Percentiles rank a stretch among this genome's conserved stretches.
Evolutionary conservation across 2,888 invertebrate species (phyloP).

Genomic region (Melanostoma mellinum): DNA sequence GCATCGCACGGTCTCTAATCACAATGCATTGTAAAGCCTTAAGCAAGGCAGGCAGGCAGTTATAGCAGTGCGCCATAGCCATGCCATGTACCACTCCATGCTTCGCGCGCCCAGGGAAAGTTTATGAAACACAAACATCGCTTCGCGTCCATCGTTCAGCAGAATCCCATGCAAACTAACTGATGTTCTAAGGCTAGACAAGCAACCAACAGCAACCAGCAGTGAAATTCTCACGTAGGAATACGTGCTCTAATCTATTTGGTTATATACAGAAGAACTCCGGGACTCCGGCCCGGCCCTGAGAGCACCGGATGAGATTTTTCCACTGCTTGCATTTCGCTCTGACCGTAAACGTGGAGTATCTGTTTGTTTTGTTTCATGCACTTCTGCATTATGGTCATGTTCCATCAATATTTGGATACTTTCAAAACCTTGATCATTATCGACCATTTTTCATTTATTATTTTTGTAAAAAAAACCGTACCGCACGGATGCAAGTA

Average conservation of each 20-base stretch:
- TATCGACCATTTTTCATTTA: slow-evolving; percentile 16
- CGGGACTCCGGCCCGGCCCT: too few species aligned
- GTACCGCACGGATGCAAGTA: neutral
- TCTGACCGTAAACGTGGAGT: slow-evolving; percentile 12
- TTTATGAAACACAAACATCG: slow-evolving; percentile 45
- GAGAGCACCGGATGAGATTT: neutral
- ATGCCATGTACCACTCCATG: neutral
- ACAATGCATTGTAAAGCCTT: slow-evolving; percentile 20
- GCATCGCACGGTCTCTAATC: slow-evolving; percentile 13
- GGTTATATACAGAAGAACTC: slow-evolving; percentile 17
- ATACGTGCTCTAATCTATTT: slow-evolving; percentile 67
- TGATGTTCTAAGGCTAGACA: slow-evolving; percentile 22
- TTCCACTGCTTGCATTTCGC: slow-evolving; percentile 28
- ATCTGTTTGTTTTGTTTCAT: slow-evolving; percentile 6
- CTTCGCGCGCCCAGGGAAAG: slow-evolving; percentile 13
- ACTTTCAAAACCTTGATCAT: slow-evolving; percentile 41
- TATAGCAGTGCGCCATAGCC: neutral
- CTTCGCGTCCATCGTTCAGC: slow-evolving; percentile 10
- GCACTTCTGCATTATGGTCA: slow-evolving; percentile 62
- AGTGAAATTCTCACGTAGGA: slow-evolving; percentile 66
- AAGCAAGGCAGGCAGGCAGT: neutral
- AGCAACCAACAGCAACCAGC: neutral
- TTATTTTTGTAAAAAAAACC: neutral
- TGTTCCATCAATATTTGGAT: slow-evolving; percentile 68
- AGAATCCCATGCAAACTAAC: slow-evolving; percentile 8